These are phyloP conservation scores for Cyanistes caeruleus DNA, from an alignment of 2,113 vertebrate genomes.

Conservation along the genomic window DNA sequence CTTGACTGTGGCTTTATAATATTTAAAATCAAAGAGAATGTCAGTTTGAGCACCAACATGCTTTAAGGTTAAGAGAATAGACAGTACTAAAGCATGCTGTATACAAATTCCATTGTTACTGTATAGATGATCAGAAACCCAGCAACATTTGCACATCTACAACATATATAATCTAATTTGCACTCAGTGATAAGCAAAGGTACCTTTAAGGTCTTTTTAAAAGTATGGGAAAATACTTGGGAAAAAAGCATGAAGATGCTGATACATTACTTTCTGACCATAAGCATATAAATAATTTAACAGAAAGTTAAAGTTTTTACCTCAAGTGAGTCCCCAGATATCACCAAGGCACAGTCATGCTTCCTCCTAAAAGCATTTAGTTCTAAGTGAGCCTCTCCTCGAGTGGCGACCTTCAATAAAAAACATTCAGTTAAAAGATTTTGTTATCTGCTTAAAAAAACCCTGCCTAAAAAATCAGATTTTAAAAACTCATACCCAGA, in stretches of 20 bases:
- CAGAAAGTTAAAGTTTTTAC: slow-evolving; percentile 71
- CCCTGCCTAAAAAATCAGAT: neutral
- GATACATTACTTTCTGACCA: neutral
- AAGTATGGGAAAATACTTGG: neutral
- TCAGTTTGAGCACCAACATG: neutral
- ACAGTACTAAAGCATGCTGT: neutral
- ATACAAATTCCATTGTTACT: neutral
- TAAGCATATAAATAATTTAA: neutral
- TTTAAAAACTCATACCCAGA: neutral
- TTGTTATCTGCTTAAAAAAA: neutral
- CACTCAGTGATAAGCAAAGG: neutral
- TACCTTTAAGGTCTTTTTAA: neutral
- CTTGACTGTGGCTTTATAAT: neutral
- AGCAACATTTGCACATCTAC: neutral
- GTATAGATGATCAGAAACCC: neutral
- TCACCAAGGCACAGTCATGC: slow-evolving; percentile 96
- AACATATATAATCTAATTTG: neutral
- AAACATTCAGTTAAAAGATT: neutral
- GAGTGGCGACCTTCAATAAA: slow-evolving; percentile 83
- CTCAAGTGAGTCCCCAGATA: slow-evolving; percentile 96
- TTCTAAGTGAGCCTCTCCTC: slow-evolving; percentile 96
- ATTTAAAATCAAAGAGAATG: neutral
- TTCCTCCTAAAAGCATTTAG: slow-evolving; percentile 96
- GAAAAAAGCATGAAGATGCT: neutral
- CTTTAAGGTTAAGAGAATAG: neutral